Evolutionary conservation across 2,888 invertebrate species (phyloP).

Genomic region (Anticlea derivata): DNA sequence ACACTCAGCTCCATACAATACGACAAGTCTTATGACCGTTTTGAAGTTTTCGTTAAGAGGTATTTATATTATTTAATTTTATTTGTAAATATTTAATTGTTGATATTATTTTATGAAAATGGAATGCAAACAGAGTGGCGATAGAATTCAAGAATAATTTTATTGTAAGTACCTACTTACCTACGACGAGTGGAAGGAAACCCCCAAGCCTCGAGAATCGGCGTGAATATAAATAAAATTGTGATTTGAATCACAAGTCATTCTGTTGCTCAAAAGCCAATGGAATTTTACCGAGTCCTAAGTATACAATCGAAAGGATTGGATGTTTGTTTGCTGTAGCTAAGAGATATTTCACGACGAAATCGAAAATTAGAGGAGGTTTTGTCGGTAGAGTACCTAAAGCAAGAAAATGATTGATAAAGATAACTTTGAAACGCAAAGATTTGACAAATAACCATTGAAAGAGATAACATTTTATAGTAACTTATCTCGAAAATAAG

Average conservation of each 20-base stretch:
- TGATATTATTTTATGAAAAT: too few relatives aligned
- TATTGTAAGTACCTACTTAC: background rate
- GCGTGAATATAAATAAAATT: conserved; percentile 39
- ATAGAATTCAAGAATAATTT: conserved; percentile 2
- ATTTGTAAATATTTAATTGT: too few relatives aligned
- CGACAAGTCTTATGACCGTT: too few relatives aligned
- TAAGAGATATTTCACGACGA: conserved; percentile 11
- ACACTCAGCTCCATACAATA: too few relatives aligned
- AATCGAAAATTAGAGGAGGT: conserved; percentile 4
- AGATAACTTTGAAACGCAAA: background rate
- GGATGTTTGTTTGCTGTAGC: conserved; percentile 23
- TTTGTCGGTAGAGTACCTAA: background rate
- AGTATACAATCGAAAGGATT: conserved; percentile 29
- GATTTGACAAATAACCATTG: too few relatives aligned
- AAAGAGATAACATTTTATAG: too few relatives aligned
- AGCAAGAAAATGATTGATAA: background rate
- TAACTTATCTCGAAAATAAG: too few relatives aligned
- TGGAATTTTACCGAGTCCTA: conserved; percentile 41
- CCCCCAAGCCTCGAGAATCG: conserved; percentile 33
- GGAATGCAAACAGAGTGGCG: too few relatives aligned
- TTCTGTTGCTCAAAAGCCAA: conserved; percentile 35
- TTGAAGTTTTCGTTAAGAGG: too few relatives aligned
- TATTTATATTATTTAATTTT: too few relatives aligned
- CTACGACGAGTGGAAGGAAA: conserved; percentile 36
- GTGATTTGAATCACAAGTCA: conserved; percentile 43